These are phyloP conservation scores for Deroplatys truncata DNA, from an alignment of 2,888 invertebrate genomes.

Conservation along the genomic window DNA sequence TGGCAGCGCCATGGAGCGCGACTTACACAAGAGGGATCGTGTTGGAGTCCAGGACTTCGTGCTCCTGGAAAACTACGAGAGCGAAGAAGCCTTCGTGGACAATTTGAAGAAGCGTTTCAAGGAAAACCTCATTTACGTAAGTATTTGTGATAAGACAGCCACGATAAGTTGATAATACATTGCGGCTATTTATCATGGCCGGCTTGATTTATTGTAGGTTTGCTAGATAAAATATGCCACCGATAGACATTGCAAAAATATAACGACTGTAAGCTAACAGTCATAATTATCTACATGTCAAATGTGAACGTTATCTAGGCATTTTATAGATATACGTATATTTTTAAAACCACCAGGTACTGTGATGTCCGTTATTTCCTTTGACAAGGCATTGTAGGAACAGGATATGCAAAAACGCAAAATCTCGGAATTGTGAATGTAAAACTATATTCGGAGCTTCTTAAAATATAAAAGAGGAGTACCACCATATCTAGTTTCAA, in stretches of 20 bases:
- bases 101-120: slow-evolving; percentile 82
- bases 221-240: neutral
- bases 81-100: slow-evolving; percentile 77
- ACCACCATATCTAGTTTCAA: too few relatives aligned
- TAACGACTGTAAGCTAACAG: too few relatives aligned
- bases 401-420: too few relatives aligned
- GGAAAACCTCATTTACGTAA: slow-evolving; percentile 87
- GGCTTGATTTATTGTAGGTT: neutral
- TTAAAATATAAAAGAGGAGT: too few relatives aligned
- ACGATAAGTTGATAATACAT: neutral
- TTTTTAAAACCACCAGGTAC: too few relatives aligned
- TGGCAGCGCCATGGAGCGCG: slow-evolving; percentile 62
- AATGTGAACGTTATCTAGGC: too few relatives aligned
- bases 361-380: too few relatives aligned
- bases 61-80: slow-evolving; percentile 78
- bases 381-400: too few relatives aligned
- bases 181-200: neutral
- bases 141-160: slow-evolving; percentile 41
- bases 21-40: slow-evolving; percentile 76
- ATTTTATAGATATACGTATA: too few relatives aligned
- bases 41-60: slow-evolving; percentile 92
- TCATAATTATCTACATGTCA: too few relatives aligned
- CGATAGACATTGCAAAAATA: neutral
- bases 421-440: too few relatives aligned
- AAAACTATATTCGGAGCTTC: too few relatives aligned